Conservation (phyloP, 2,113 vertebrate species). For the Rhynchomys soricoides region DNA sequence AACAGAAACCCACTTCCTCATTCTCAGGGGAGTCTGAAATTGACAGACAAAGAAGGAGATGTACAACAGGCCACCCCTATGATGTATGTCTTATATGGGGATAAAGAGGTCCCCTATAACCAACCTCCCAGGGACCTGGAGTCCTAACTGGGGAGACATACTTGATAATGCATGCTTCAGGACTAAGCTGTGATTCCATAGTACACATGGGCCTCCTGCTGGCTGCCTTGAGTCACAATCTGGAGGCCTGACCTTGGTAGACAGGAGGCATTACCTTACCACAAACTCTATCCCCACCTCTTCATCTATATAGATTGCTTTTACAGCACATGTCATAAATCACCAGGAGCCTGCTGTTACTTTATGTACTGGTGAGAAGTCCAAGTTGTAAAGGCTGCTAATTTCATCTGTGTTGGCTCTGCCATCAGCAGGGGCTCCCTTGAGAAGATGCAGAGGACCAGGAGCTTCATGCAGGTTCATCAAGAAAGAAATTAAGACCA, state of each 20-base stretch:
- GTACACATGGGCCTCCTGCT: not conserved
- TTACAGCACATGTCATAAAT: not conserved
- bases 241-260: not conserved
- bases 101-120: not conserved
- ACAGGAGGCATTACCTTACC: not conserved
- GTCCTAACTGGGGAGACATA: not conserved
- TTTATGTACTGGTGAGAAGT: not conserved
- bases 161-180: rapidly evolving
- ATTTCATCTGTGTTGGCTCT: not conserved
- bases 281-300: not conserved
- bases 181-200: not conserved
- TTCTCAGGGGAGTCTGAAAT: not conserved
- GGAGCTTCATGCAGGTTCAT: not conserved
- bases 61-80: not conserved
- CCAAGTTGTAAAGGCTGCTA: not conserved
- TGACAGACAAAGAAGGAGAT: not conserved
- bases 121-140: not conserved
- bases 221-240: not conserved
- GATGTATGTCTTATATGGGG: too few species aligned
- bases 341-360: not conserved
- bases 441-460: not conserved
- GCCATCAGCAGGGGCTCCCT: not conserved
- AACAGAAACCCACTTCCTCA: not conserved
- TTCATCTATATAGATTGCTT: not conserved
- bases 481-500: not conserved